Evolutionary conservation across 2,888 invertebrate genomes (phyloP), one percentile per base, ranked within the genome.

Genomic region (Polymixis lichenea): DNA sequence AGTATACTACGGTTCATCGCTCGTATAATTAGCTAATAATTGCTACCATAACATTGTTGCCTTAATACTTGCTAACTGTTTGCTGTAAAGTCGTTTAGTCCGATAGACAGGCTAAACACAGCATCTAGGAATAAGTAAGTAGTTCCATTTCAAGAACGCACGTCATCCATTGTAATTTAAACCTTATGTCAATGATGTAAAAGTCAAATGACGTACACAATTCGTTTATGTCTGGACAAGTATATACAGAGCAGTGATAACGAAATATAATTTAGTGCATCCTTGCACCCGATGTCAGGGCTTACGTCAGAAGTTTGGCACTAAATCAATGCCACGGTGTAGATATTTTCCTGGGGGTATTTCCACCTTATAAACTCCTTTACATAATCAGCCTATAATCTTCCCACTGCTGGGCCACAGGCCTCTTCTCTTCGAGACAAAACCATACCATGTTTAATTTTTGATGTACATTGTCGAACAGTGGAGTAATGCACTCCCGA

Each of bases 301-400:
- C 0, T 56, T 43, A 66, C 69, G 79, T 82, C 67, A 80, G 15
- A n/a, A 58, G 25, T 55, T 51, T 77, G 83, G 77, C 83, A 46
- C 38, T 13, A 22, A 15, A 28, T 70, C 82, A 76, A 70, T 65
- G 60, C 51, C 46, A 53, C 22, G 58, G 15, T n/a, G 49, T 7
- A 22, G 15, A 53, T 66, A 70, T 56, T 61, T n/a, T 43, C 51
- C 38, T 32, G 5, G 5, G 46, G 17, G 17, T 22, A 28, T 70
- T 43, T 8, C 51, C 51, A 46, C 4, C 15, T 8, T 43, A 19
- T 22, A 49, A 5, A 55, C 11, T 3, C 32, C 5, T 38, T 38
- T 38, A 38, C 38, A 38, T 38, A 38, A 0, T 5, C 38, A 38
- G 38, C 38, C 38, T 38, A 38, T 38, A 3, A 38, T 38, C 5